A percentile compares a stretch with the other conserved stretches of the same genome.
phyloP scores from a whole-genome alignment of 2,113 vertebrate species.

The Nestor notabilis region DNA sequence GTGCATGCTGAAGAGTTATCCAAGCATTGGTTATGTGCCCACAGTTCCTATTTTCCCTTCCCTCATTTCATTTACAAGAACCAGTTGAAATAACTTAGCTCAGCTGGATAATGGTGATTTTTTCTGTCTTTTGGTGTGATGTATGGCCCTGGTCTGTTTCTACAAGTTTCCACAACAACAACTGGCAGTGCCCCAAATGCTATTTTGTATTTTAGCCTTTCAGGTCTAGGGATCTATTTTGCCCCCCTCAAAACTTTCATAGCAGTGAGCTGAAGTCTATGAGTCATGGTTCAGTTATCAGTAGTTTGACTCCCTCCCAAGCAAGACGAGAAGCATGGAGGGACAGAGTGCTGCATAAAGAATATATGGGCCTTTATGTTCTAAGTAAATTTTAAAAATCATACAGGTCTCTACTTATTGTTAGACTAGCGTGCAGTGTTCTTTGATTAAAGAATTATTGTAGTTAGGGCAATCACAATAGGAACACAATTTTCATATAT shows the following conservation, averaged over 20 bases:
- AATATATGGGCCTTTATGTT: not conserved
- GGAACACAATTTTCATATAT: not conserved
- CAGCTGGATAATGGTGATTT: not conserved
- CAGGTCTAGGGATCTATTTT: not conserved
- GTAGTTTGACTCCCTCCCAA: not conserved
- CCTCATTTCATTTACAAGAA: constrained; percentile 14
- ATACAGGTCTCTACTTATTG: not conserved
- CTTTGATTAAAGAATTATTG: not conserved
- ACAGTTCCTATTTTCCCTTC: not conserved
- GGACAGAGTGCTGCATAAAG: not conserved
- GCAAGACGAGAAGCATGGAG: not conserved
- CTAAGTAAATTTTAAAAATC: not conserved
- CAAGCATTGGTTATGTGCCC: not conserved
- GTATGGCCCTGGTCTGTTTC: not conserved
- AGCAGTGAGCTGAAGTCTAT: not conserved
- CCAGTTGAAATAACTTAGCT: constrained; percentile 13
- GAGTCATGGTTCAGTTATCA: not conserved
- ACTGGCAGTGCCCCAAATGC: not conserved
- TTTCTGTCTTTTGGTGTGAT: not conserved
- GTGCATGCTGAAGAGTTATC: not conserved
- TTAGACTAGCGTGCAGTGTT: not conserved
- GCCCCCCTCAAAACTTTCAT: not conserved
- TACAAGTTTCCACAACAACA: not conserved
- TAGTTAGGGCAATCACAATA: not conserved
- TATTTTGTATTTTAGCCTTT: not conserved